phyloP scores from a whole-genome alignment of 2,113 vertebrate species.

The Plectropomus leopardus region DNA sequence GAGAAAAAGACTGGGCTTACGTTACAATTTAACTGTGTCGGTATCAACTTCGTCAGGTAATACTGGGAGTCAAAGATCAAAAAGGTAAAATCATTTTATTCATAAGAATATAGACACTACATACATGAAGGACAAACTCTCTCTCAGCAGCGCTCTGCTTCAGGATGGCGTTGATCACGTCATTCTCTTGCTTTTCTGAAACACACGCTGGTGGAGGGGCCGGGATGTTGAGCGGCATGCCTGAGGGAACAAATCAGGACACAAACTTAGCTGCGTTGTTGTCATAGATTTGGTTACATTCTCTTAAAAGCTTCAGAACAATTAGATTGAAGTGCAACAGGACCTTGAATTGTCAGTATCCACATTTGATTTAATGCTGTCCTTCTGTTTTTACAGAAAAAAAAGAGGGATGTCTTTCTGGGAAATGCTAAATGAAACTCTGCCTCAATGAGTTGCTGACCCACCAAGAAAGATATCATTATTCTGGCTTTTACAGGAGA shows the following conservation, averaged over 20 bases:
- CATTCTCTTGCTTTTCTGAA: conserved; percentile 98
- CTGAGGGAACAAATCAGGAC: conserved; percentile 69
- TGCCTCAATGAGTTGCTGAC: too few species aligned
- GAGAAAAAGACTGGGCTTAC: too few species aligned
- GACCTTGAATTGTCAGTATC: background rate
- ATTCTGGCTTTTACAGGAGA: background rate
- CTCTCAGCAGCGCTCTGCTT: conserved; percentile 95
- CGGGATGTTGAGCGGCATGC: conserved; percentile 95
- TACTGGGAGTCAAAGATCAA: background rate
- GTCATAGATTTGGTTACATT: background rate
- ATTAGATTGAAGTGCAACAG: background rate
- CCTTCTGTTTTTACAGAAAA: background rate
- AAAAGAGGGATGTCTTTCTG: background rate
- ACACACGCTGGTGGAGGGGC: conserved; percentile 94
- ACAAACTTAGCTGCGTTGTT: background rate
- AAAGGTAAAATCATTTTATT: background rate
- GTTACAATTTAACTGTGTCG: too few species aligned
- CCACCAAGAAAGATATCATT: background rate
- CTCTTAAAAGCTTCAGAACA: background rate
- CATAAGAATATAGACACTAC: background rate
- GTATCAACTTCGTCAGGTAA: background rate
- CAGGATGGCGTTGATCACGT: conserved; percentile 97
- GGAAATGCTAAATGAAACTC: background rate
- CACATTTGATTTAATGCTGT: background rate
- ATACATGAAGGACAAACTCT: conserved; percentile 90